Evolutionary conservation across 1,140 invertebrate species (phyloP), one percentile per base, ranked within the genome.

Genomic region (Dendroctonus ponderosae): DNA sequence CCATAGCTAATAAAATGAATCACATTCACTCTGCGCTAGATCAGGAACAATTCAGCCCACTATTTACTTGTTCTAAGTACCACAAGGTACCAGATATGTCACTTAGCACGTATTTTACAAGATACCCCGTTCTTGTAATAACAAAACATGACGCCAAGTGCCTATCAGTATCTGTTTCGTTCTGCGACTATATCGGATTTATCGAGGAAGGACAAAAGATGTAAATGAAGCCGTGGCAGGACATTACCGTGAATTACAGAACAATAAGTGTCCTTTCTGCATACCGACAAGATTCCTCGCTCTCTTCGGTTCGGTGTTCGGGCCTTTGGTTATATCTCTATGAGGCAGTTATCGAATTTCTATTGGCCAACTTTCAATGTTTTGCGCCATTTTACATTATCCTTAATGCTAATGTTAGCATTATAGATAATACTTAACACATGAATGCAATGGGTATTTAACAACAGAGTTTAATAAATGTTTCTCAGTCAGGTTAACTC

Each of bases 171-270:
- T 66, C 57, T 53, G 41, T 52, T 59, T 44, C 41, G 38, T 41
- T 11, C 15, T 40, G n/a, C 6, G 46, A 15, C 42, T 5, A 46
- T 44, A 57, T 52, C 41, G 40, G 39, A 51, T 49, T 64, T 53
- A 53, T 60, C 57, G 48, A 50, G 60, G n/a, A 66, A 52, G 42
- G 64, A 66, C 40, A 60, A 58, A 52, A 60, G 49, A 15, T 51
- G 56, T 66, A 66, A 66, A 60, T 66, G 64, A 66, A 66, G 64
- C 42, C 64, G 64, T 53, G 64, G 38, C 12, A 50, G 52, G 58
- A 67, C 68, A 67, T 70, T 70, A 70, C 65, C 50, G 65, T 70
- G 68, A 70, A 66, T 70, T 70, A 70, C 65, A 70, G 60, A 50
- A 58, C 63, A 54, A 70, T 70, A 70, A 70, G 68, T 70, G 68